phyloP scores from a whole-genome alignment of 2,113 vertebrate species.

The Eptesicus fuscus region DNA sequence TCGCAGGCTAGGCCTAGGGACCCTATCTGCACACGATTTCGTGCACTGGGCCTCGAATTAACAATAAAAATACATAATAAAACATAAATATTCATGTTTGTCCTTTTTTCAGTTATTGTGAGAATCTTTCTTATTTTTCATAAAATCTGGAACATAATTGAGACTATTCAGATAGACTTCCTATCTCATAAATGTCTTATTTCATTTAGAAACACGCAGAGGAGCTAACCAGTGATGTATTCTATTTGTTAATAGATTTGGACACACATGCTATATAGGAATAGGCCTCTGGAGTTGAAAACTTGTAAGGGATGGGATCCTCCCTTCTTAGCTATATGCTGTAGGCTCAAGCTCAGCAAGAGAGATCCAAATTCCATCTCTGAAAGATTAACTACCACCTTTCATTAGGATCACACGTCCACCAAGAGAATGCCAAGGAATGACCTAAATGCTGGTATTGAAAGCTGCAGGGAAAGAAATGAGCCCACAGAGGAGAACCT shows the following conservation, averaged over 20 bases:
- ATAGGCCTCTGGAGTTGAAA: not conserved
- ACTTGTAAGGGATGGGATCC: not conserved
- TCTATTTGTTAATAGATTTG: not conserved
- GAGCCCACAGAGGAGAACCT: not conserved
- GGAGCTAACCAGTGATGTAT: not conserved
- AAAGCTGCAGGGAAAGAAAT: not conserved
- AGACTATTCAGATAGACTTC: not conserved
- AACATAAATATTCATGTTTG: not conserved
- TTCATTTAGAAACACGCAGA: not conserved
- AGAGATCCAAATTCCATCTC: not conserved
- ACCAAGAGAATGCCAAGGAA: not conserved
- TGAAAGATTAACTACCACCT: not conserved
- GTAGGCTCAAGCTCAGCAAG: not conserved
- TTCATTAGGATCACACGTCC: not conserved
- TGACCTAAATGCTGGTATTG: not conserved
- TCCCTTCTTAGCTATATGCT: not conserved
- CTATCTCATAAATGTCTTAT: not conserved
- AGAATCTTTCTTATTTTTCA: not conserved
- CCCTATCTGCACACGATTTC: too few relatives aligned
- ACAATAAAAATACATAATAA: too few relatives aligned
- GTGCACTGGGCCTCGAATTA: too few relatives aligned
- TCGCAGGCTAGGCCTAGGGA: too few relatives aligned
- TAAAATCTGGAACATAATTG: not conserved
- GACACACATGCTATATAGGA: rapidly evolving
- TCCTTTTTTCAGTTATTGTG: not conserved